A percentile compares a stretch with the other conserved stretches of the same genome.
Conservation (phyloP, 2,113 vertebrate genomes). For the Montifringilla adamsi region DNA sequence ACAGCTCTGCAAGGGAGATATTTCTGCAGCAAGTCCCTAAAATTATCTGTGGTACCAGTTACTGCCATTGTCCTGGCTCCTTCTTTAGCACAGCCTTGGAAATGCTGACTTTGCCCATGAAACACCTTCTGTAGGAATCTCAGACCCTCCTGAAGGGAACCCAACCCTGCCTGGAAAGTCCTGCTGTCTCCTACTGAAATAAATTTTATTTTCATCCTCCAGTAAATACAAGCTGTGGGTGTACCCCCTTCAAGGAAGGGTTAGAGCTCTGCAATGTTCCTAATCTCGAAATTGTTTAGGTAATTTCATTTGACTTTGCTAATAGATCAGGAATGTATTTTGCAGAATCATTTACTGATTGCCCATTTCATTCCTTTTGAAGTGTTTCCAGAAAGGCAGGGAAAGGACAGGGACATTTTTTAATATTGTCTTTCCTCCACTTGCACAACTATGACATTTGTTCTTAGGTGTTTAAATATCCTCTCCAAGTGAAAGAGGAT, state of each 20-base stretch:
- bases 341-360: conserved; percentile 27
- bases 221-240: not conserved
- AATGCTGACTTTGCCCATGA: not conserved
- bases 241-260: not conserved
- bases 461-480: not conserved
- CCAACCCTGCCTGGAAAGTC: not conserved
- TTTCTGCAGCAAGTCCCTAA: rapidly evolving
- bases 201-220: not conserved
- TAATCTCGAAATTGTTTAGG: conserved; percentile 16
- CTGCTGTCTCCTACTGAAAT: not conserved
- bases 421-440: not conserved
- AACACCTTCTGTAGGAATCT: not conserved
- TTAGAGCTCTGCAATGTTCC: not conserved
- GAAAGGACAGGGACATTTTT: not conserved
- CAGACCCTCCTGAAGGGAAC: not conserved
- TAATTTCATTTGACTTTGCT: conserved; percentile 23
- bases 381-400: not conserved
- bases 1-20: not conserved
- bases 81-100: not conserved
- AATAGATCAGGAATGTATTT: conserved; percentile 15
- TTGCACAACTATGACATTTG: not conserved
- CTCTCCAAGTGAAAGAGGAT: not conserved
- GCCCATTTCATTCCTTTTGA: conserved; percentile 6
- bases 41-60: not conserved
- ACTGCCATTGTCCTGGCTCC: not conserved